A percentile compares a stretch with the other conserved stretches of the same genome.
These are phyloP conservation scores for Apamea crenata DNA, from an alignment of 2,888 invertebrate genomes.

Conservation along the genomic window DNA sequence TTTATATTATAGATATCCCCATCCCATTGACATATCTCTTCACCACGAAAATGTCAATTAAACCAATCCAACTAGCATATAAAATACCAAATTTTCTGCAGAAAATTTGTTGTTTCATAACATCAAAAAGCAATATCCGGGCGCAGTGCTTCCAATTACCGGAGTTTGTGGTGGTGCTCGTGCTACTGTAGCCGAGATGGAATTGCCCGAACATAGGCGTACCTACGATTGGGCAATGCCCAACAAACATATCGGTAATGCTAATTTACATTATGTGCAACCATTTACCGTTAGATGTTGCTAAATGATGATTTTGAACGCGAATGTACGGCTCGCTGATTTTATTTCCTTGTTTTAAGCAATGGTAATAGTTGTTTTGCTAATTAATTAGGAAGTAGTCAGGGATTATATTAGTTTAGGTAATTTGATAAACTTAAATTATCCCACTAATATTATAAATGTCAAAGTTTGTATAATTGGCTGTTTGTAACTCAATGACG, in stretches of 20 bases:
- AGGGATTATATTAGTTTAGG: not conserved
- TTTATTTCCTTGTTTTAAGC: slow-evolving; percentile 37
- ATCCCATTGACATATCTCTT: not conserved
- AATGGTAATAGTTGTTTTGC: not conserved
- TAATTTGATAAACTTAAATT: not conserved
- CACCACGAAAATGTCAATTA: not conserved
- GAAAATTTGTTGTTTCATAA: slow-evolving; percentile 70
- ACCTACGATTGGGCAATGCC: slow-evolving; percentile 39
- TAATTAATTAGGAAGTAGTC: slow-evolving; percentile 19
- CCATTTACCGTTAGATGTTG: slow-evolving; percentile 40
- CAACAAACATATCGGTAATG: slow-evolving; percentile 56
- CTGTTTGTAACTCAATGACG: not conserved
- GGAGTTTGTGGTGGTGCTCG: slow-evolving; percentile 78
- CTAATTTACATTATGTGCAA: slow-evolving; percentile 55
- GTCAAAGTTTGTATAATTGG: not conserved
- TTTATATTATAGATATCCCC: not conserved
- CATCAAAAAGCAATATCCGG: slow-evolving; percentile 78
- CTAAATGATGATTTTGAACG: slow-evolving; percentile 47
- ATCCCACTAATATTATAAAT: not conserved
- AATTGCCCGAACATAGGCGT: slow-evolving; percentile 67
- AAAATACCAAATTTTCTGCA: slow-evolving; percentile 41
- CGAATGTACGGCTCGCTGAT: slow-evolving; percentile 10
- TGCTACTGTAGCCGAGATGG: slow-evolving; percentile 73
- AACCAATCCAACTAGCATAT: not conserved
- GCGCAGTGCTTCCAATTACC: slow-evolving; percentile 78